These are phyloP conservation scores for Hipposideros armiger DNA, from an alignment of 2,113 vertebrate species.

Conservation along the genomic window DNA sequence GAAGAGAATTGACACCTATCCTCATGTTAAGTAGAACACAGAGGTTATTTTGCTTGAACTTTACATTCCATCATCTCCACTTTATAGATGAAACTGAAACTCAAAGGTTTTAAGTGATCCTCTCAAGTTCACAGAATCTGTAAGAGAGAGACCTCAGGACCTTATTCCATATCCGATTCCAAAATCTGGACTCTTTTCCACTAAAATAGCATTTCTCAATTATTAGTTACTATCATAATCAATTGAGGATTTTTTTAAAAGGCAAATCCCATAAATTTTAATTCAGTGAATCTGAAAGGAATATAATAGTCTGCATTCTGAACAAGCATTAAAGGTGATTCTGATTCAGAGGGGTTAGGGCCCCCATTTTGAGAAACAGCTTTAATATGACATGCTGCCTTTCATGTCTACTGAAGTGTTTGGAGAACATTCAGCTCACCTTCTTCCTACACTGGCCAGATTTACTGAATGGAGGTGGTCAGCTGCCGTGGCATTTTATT, in stretches of 20 bases:
- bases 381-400: background rate
- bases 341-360: background rate
- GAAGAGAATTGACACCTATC: background rate
- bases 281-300: background rate
- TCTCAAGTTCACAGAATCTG: background rate
- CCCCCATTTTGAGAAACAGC: background rate
- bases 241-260: background rate
- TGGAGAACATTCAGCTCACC: background rate
- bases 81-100: constrained; percentile 47
- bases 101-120: background rate
- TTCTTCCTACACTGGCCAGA: background rate
- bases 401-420: background rate
- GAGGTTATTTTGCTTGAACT: background rate
- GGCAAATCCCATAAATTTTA: background rate
- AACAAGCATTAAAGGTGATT: constrained; percentile 26
- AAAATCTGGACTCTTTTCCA: background rate
- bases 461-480: background rate
- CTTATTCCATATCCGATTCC: background rate
- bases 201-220: constrained; percentile 20
- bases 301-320: background rate
- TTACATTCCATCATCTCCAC: background rate
- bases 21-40: background rate
- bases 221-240: constrained; percentile 11
- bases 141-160: background rate
- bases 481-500: constrained; percentile 24